Evolutionary conservation across 2,888 invertebrate genomes (phyloP), one percentile per base, ranked within the genome.

Genomic region (Callyntrura guangdongensis): DNA sequence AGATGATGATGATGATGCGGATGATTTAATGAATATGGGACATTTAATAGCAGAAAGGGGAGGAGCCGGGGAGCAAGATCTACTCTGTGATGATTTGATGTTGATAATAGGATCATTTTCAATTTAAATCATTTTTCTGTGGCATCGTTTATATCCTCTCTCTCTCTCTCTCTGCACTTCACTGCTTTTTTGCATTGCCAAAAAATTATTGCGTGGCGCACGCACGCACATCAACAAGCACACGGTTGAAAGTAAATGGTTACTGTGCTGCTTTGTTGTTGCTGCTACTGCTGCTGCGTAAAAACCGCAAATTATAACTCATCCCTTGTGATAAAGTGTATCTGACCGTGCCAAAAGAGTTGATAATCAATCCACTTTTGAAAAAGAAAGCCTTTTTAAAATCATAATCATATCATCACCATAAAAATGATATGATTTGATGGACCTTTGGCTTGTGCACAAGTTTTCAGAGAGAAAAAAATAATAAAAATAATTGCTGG

Each of bases 301-400:
- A 69, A 69, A 36, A 69, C 69, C 69, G 17, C 69, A 69, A 2
- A 53, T 53, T 69, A 69, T 11, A 8, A n/a, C 27, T 69, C 69
- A 69, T 36, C 27, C 27, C 17, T 8, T 53, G 2, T n/a, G n/a
- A 53, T 14, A 53, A n/a, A 14, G 14, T 3, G 14, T 5, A 69
- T 69, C 69, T 69, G 36, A 69, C 69, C 69, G 69, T 69, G 69
- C 69, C 69, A 69, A 69, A 36, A 36, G n/a, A 69, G 69, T 25
- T 64, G 64, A 64, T 36, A 36, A 36, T 27, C 69, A 36, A 36
- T 69, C 36, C 25, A 25, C 69, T 69, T 61, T 17, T 8, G 36
- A 36, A 69, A 36, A 36, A 36, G 69, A 69, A 69, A 36, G 69
- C 27, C 22, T 36, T 36, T 36, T 36, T 36, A 36, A 4, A 36